Evolutionary conservation across 2,797 vertebrate species (phyloP), one percentile per base, ranked within the genome.

Genomic region (Cyclopterus lumpus): DNA sequence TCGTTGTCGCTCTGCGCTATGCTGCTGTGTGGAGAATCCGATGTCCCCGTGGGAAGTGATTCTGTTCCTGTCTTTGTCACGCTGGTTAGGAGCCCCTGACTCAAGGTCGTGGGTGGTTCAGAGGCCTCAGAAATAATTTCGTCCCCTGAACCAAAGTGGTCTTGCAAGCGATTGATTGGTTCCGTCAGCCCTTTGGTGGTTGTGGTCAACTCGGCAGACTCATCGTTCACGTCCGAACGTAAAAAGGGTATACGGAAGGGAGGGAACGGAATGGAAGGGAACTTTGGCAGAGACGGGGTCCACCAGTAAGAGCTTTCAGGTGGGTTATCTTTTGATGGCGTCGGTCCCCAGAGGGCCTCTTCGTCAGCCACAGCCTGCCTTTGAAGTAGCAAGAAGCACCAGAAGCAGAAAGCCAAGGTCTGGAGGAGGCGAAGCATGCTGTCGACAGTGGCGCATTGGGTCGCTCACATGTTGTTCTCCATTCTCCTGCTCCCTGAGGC

Each of bases 381-480:
- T 53, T 76, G 81, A 64, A 88, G 85, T 53, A 93, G 64, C 61
- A 92, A 48, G 44, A 84, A 85, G 77, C 89, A 91, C 86, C 88
- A 91, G 83, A 91, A 86, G 86, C 85, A 87, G 74, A 94, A 61
- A 77, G 81, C 75, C 80, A 91, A 64, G 75, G 89, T 89, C 85
- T 60, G 66, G 78, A 76, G 88, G 81, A 92, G 90, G 79, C 71
- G 80, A 86, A 86, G 90, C 94, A 95, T 95, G 81, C 94, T 95
- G 93, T 89, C 90, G 85, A 82, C 86, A 55, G 90, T 81, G 78
- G 76, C 36, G 69, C 20, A 32, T 34, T n/a, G 42, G 79, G 76
- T 70, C 18, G 72, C 80, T 95, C 92, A 95, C 94, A 95, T 95
- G 86, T 82, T 92, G 90, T 78, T 89, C 86, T 90, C 66, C 88